Evolutionary conservation across 2,888 invertebrate species (phyloP).

Genomic region (Slavum lentiscoides): DNA sequence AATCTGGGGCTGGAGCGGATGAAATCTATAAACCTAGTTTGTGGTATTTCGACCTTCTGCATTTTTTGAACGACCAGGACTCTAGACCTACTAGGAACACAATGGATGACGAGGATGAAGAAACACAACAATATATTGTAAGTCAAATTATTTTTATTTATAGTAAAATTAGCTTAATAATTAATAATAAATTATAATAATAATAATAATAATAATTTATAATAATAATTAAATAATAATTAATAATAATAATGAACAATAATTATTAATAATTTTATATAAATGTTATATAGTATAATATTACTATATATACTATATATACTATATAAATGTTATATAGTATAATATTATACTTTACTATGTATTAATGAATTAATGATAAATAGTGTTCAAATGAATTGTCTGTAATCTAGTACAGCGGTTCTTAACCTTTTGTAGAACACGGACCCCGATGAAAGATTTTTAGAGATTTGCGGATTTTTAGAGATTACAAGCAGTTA

Average conservation of each 20-base stretch:
- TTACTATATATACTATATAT: too few relatives aligned
- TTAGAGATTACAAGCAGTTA: neutral
- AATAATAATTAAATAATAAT: too few relatives aligned
- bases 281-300: too few relatives aligned
- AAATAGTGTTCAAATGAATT: conserved; percentile 28
- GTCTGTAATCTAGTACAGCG: conserved; percentile 12
- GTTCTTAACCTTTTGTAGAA: too few relatives aligned
- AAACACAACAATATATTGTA: conserved; percentile 29
- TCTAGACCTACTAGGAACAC: conserved; percentile 20
- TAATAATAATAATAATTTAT: too few relatives aligned
- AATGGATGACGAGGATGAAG: conserved; percentile 28
- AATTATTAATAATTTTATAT: too few relatives aligned
- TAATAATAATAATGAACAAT: too few relatives aligned
- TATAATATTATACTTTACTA: too few relatives aligned
- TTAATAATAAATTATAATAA: neutral
- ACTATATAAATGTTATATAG: too few relatives aligned
- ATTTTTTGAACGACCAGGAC: conserved; percentile 28
- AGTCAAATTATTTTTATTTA: conserved; percentile 27
- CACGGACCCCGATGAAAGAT: too few relatives aligned
- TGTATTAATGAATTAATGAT: conserved; percentile 17
- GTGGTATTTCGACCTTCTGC: conserved; percentile 20
- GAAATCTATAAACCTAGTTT: conserved; percentile 22
- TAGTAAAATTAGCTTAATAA: conserved; percentile 32
- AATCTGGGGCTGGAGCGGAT: conserved; percentile 14
- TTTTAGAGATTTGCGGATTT: too few relatives aligned